Base-by-base conservation (phyloP, 2,888 invertebrate species). In the Netelia virgata region DNA sequence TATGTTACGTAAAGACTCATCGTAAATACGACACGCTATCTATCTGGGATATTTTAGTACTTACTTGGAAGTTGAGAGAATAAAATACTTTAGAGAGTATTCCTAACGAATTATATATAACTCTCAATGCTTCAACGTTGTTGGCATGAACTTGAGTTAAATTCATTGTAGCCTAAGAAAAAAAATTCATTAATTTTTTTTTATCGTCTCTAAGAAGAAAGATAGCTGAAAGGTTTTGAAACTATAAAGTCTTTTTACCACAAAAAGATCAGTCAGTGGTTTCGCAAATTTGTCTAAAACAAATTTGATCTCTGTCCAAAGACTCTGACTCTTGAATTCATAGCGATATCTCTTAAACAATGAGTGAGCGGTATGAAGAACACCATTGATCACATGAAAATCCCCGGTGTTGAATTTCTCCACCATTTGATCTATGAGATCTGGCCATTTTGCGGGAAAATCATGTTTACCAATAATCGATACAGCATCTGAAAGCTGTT, bases 251-350 rank as follows among this genome's bases (percentile, higher is more conserved):
- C 0, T 64, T 73, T 89, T 95, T 94, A 97, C 97, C 94, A 96
- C 95, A 93, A 99, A 97, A 3, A 99, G 95, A 93, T 98, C 97
- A 0, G 99, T 99, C 55, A 99, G 95, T 0, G 99, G 98, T 90
- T 97, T 96, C 0, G 99, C 98, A 94, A 99, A 97, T 89, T 97
- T 97, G 83, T 98, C 98, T 87, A 99, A 94, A 0, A 99, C 99
- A 94, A 97, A 97, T 93, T 99, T 99, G 85, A 99, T 99, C 94
- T 99, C 99, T 73, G 96, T 96, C 99, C 99, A 99, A 2, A 99
- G 95, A 83, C 96, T 95, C 92, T 99, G 97, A 0, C 99, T 98
- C 93, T 99, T 98, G 93, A 98, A 98, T 94, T 99, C 99, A 91
- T 97, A 98, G 70, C 99, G 96, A 94, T 99, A 99, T 88, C 98